Conservation (phyloP, 2,113 vertebrate species). For the Mungos mungo region DNA sequence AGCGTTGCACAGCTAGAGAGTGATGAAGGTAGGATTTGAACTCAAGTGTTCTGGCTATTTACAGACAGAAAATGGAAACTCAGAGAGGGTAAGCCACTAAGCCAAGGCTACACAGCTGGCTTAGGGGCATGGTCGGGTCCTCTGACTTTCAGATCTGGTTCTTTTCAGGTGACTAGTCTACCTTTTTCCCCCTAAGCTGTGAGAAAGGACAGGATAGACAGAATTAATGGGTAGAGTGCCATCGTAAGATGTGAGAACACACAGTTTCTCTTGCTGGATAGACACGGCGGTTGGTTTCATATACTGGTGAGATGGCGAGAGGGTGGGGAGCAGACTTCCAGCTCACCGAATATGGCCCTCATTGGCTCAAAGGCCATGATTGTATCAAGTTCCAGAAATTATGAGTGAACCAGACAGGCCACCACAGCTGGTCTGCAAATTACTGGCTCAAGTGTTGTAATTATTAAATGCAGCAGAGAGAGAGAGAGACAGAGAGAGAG, state of each 20-base stretch:
- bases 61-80: background rate
- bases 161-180: background rate
- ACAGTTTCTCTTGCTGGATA: background rate
- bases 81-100: background rate
- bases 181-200: background rate
- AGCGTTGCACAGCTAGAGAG: background rate
- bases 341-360: conserved; percentile 46
- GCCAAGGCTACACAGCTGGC: background rate
- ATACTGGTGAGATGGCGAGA: background rate
- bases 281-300: conserved; percentile 50
- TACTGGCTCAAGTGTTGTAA: conserved; percentile 71
- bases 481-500: background rate
- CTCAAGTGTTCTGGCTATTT: background rate
- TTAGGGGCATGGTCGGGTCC: background rate
- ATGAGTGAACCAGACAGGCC: conserved; percentile 73
- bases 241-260: background rate
- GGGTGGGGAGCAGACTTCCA: conserved; percentile 63
- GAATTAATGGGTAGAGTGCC: background rate
- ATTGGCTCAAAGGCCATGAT: conserved; percentile 60
- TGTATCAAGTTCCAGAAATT: conserved; percentile 78
- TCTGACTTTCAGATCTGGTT: background rate
- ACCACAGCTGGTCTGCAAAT: conserved; percentile 61
- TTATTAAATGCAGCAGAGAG: conserved; percentile 70
- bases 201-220: background rate
- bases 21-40: background rate